Evolutionary conservation across 2,888 invertebrate genomes (phyloP).

Genomic region (Leptinotarsa juncta): DNA sequence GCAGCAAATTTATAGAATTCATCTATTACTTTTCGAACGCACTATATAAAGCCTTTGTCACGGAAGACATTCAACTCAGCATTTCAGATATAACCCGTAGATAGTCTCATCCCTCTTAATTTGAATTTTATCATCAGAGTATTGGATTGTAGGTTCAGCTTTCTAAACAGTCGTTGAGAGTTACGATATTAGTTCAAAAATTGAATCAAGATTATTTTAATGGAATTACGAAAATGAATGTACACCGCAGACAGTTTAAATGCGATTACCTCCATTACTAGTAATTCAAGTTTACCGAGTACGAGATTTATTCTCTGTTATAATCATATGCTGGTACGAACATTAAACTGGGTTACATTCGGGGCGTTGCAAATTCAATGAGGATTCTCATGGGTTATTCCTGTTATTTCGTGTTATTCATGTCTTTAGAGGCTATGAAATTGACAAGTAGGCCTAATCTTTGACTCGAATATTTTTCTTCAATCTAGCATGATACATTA

Average conservation of each 20-base stretch:
- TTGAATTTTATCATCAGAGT: neutral
- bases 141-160: neutral
- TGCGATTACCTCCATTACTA: conserved; percentile 17
- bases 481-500: no score
- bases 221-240: conserved; percentile 11
- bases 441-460: neutral
- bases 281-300: conserved; percentile 10
- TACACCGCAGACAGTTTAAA: conserved; percentile 15
- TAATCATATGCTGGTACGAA: conserved; percentile 17
- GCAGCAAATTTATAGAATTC: no score
- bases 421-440: neutral
- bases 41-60: no score
- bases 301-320: conserved; percentile 16
- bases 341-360: conserved; percentile 12
- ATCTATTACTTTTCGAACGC: no score
- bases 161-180: neutral
- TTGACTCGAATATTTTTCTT: neutral
- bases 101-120: neutral
- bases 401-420: conserved; percentile 9
- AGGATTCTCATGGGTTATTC: neutral
- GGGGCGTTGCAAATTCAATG: neutral
- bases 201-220: conserved; percentile 18
- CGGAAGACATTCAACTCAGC: no score
- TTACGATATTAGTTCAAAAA: conserved; percentile 9
- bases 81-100: neutral